phyloP scores from a whole-genome alignment of 2,113 vertebrate species.

The Caloenas nicobarica region DNA sequence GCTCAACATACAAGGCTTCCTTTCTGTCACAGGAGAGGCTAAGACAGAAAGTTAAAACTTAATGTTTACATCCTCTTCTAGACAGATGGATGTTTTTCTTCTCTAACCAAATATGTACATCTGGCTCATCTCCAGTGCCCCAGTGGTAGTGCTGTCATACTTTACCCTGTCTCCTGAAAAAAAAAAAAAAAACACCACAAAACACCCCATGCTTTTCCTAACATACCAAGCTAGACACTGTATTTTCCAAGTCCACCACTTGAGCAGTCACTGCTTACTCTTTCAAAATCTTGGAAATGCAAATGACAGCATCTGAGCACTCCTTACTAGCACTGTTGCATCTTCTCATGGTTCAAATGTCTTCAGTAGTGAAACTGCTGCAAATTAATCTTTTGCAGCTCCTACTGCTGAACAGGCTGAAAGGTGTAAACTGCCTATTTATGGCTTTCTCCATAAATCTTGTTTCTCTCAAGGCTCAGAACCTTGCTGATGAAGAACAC shows the following conservation, averaged over 20 bases:
- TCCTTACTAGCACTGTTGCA: background rate
- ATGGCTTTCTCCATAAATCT: background rate
- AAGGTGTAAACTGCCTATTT: background rate
- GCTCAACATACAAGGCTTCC: slow-evolving; percentile 2
- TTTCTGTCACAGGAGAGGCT: background rate
- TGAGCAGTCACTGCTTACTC: background rate
- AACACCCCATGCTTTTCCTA: background rate
- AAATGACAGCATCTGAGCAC: background rate
- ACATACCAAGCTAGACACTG: background rate
- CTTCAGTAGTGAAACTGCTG: background rate
- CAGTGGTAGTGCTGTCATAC: background rate
- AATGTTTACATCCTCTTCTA: slow-evolving; percentile 26
- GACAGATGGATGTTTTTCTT: slow-evolving; percentile 27
- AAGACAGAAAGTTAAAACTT: background rate
- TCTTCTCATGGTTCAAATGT: background rate
- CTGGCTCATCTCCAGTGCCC: slow-evolving; percentile 21
- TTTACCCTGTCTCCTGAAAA: background rate
- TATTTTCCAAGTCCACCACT: background rate
- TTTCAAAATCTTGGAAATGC: background rate
- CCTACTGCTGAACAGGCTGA: background rate
- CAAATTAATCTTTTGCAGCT: background rate
- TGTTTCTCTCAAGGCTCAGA: background rate
- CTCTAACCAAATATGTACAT: background rate
- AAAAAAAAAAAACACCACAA: background rate
- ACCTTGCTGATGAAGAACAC: background rate